Percentiles rank a stretch among this genome's conserved stretches.
Conservation (phyloP, 1,140 invertebrate species). For the Drosophila mojavensis region DNA sequence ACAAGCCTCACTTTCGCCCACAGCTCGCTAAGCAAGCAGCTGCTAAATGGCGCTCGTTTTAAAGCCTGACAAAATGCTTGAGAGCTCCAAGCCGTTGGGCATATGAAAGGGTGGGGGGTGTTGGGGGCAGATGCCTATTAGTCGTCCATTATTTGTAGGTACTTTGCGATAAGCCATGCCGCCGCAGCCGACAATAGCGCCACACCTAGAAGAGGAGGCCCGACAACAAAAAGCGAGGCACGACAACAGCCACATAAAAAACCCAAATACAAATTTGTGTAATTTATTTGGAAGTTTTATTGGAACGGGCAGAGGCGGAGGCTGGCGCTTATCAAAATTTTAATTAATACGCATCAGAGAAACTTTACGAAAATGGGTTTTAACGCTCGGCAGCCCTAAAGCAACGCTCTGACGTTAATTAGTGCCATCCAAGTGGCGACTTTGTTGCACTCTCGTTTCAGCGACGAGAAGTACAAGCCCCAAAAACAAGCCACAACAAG, state of each 20-base stretch:
- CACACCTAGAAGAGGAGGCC: conserved; percentile 57
- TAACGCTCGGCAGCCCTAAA: conserved; percentile 54
- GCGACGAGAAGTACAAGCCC: conserved; percentile 49
- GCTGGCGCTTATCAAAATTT: conserved; percentile 75
- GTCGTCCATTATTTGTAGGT: conserved; percentile 79
- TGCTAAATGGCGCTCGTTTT: conserved; percentile 57
- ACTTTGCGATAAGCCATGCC: conserved; percentile 71
- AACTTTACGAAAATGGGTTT: conserved; percentile 68
- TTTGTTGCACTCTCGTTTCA: conserved; percentile 52
- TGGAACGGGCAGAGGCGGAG: conserved; percentile 33
- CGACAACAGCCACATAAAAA: conserved; percentile 41
- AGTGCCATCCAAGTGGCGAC: conserved; percentile 74
- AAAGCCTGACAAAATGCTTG: conserved; percentile 62
- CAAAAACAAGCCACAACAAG: conserved; percentile 48
- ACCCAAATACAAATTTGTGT: conserved; percentile 69
- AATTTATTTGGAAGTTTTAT: conserved; percentile 80
- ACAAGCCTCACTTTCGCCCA: conserved; percentile 35
- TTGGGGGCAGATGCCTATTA: conserved; percentile 61
- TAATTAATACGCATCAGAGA: conserved; percentile 80
- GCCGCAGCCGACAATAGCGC: conserved; percentile 46
- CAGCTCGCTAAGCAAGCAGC: conserved; percentile 33
- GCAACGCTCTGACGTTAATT: conserved; percentile 75
- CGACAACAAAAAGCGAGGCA: conserved; percentile 10
- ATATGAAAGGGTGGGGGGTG: neutral
- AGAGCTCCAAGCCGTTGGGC: conserved; percentile 18